phyloP scores from a whole-genome alignment of 1,140 invertebrate genomes.

The Apis laboriosa region DNA sequence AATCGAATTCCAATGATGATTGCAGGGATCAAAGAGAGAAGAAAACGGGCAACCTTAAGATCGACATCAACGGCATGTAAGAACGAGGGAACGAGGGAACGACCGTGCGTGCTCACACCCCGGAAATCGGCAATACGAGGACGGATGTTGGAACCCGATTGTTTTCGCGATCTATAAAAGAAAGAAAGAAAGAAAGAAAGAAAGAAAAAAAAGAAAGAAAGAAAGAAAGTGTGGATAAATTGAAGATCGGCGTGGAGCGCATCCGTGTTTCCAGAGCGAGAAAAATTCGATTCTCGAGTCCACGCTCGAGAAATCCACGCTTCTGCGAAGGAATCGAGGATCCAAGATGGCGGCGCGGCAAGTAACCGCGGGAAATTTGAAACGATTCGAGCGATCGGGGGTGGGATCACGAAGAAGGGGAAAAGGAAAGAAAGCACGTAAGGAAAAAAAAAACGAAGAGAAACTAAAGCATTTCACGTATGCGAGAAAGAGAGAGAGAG shows the following conservation, averaged over 20 bases:
- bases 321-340: not conserved
- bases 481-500: not conserved
- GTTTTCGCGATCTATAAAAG: conserved; percentile 4
- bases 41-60: conserved; percentile 87
- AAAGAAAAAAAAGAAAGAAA: not conserved
- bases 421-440: not conserved
- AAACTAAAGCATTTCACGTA: not conserved
- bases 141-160: not conserved
- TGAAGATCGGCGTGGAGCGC: too few species aligned
- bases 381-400: not conserved
- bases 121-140: not conserved
- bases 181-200: not conserved
- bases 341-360: not conserved
- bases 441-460: not conserved
- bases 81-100: conserved; percentile 28
- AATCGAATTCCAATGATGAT: conserved; percentile 60
- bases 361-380: not conserved
- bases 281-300: not conserved
- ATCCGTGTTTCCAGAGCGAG: too few species aligned
- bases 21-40: conserved; percentile 86
- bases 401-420: not conserved
- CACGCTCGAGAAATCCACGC: not conserved
- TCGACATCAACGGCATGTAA: conserved; percentile 80
- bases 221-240: not conserved
- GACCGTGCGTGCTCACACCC: conserved; percentile 26